Evolutionary conservation across 2,797 vertebrate genomes (phyloP).

Genomic region (Anguilla obscura): DNA sequence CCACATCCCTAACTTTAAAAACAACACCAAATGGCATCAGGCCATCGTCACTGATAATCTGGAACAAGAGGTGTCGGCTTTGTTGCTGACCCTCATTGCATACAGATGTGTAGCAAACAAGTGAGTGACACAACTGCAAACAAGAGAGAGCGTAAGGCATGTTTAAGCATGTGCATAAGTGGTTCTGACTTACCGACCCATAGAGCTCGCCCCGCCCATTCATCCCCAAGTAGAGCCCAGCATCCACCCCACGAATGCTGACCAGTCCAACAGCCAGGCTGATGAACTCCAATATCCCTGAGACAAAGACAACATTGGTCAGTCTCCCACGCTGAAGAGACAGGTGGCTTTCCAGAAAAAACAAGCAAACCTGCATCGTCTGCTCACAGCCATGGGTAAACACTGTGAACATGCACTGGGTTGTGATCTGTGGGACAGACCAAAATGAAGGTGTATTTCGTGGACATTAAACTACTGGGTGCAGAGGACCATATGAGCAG

Average conservation of each 20-base stretch:
- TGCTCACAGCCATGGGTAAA: background rate
- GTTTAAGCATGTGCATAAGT: background rate
- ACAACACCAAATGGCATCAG: background rate
- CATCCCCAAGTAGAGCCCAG: slow-evolving; percentile 97
- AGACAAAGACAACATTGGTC: slow-evolving; percentile 53
- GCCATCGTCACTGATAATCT: background rate
- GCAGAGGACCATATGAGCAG: background rate
- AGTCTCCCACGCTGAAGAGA: slow-evolving; percentile 44
- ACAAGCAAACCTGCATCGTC: background rate
- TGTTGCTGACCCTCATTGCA: slow-evolving; percentile 3
- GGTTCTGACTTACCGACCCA: slow-evolving; percentile 90
- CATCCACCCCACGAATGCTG: slow-evolving; percentile 97
- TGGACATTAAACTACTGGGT: background rate
- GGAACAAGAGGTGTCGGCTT: too few relatives aligned
- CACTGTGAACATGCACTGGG: background rate
- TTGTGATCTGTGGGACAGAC: background rate
- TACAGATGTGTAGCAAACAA: background rate
- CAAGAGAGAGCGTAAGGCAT: background rate
- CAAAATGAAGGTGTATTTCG: background rate
- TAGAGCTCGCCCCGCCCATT: slow-evolving; percentile 97
- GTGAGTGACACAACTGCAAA: background rate
- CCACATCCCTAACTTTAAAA: background rate
- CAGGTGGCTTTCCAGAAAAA: slow-evolving; percentile 27
- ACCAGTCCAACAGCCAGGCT: slow-evolving; percentile 98
- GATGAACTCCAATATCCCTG: slow-evolving; percentile 99